Evolutionary conservation across 1,140 invertebrate species (phyloP).

Genomic region (Rhagoletis pomonella): DNA sequence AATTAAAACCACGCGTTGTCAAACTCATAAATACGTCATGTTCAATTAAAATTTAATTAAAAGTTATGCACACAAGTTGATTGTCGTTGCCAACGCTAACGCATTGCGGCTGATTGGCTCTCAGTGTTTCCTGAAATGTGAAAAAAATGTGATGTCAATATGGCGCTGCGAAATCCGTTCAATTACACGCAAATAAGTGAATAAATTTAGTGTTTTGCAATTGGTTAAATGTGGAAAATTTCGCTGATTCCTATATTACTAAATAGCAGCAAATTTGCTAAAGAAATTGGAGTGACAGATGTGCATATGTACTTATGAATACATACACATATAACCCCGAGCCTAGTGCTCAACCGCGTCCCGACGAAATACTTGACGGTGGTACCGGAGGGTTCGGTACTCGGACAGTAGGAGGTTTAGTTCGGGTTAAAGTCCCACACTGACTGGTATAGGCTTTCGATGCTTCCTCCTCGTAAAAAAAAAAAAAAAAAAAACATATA

Average conservation of each 20-base stretch:
- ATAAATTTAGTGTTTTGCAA: constrained; percentile 38
- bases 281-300: neutral
- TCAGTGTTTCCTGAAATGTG: neutral
- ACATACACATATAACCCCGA: no score
- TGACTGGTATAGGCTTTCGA: no score
- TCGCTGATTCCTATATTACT: neutral
- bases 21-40: constrained; percentile 52
- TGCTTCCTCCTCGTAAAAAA: no score
- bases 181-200: constrained; percentile 44
- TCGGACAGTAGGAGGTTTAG: no score
- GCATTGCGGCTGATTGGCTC: neutral
- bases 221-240: neutral
- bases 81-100: constrained; percentile 8
- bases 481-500: no score
- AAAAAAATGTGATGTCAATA: neutral
- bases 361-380: no score
- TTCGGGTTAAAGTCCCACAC: no score
- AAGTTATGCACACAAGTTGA: constrained; percentile 23
- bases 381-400: no score
- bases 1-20: constrained; percentile 52
- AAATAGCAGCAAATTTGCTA: neutral
- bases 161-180: neutral
- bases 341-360: no score
- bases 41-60: constrained; percentile 53
- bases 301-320: no score